Conservation (phyloP, 2,113 vertebrate genomes). For the Macroglossus sobrinus region DNA sequence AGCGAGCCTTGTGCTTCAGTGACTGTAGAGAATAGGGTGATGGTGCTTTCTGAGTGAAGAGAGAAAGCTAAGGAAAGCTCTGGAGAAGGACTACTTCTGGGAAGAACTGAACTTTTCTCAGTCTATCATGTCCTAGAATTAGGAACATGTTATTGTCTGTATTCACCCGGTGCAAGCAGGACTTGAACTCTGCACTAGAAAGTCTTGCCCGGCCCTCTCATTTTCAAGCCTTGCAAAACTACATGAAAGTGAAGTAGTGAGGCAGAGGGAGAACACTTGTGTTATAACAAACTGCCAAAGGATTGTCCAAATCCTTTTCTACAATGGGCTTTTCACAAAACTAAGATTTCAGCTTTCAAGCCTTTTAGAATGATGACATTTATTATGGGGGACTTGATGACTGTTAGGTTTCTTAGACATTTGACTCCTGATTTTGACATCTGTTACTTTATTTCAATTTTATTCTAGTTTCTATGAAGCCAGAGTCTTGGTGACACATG, state of each 20-base stretch:
- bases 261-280: neutral
- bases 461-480: neutral
- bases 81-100: neutral
- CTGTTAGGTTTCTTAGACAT: neutral
- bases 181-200: neutral
- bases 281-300: neutral
- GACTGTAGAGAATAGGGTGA: neutral
- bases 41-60: neutral
- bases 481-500: neutral
- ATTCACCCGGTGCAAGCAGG: neutral
- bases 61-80: neutral
- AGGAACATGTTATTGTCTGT: neutral
- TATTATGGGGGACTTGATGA: neutral
- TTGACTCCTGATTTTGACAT: neutral
- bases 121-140: neutral
- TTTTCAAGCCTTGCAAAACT: neutral
- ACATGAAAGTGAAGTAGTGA: neutral
- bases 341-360: neutral
- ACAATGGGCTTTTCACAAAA: neutral
- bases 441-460: constrained; percentile 10
- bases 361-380: neutral
- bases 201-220: neutral
- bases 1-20: neutral
- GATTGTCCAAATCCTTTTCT: neutral
- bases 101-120: neutral